Base-by-base conservation (phyloP, 1,140 invertebrate species). In the Limonius californicus region DNA sequence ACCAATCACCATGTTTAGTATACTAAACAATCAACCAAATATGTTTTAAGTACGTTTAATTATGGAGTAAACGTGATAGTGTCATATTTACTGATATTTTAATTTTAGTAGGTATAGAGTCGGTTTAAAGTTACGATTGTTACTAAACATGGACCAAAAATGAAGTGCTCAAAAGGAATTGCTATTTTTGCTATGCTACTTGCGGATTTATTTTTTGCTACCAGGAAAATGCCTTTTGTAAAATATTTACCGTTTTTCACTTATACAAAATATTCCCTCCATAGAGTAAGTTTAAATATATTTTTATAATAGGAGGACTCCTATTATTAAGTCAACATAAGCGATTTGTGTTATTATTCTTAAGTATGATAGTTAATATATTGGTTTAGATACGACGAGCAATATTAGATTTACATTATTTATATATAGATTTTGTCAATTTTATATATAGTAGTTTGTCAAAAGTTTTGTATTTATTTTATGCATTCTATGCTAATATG, bases 311-410 rank as follows among this genome's bases (percentile, higher is more conserved):
- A 45, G 65, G 69, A 68, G 54, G 62, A 53, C 56, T 66, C 66
- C 68, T 67, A 61, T 65, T 63, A 58, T 61, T 42, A 50, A 50
- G 45, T 50, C 45, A 50, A 50, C 64, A 62, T 65, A 74, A 72
- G 72, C 72, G 69, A 70, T 73, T 72, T 74, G 72, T 74, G 72
- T 74, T 74, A 74, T 68, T 74, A 74, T 63, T 68, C 64, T 68
- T 74, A 74, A 67, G 72, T 62, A 59, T 67, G 57, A 62, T 53
- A 54, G 39, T 16, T 16, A 54, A 64, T 64, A 67, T 61, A 67
- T 61, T 50, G n/a, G 11, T 47, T 50, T 59, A 50, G 57, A 70
- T 68, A 63, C 57, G 53, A 57, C 58, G 68, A 66, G 65, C 50
- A 59, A 59, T 66, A 55, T 27, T 47, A 39, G 55, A 62, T 72